phyloP scores from a whole-genome alignment of 1,140 invertebrate species.

The Papilio dardanus region DNA sequence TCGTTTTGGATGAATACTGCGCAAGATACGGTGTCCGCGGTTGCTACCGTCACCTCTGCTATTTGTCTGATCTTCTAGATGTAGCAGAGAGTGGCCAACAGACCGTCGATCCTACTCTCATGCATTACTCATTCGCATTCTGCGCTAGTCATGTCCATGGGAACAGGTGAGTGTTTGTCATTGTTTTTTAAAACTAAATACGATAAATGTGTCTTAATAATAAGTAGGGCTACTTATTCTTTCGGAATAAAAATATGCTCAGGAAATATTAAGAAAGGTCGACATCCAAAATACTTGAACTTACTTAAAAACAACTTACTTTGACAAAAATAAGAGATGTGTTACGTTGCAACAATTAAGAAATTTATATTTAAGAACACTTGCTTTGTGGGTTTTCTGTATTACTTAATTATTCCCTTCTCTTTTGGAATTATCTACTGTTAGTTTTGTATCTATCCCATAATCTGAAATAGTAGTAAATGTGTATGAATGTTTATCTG shows the following conservation, averaged over 20 bases:
- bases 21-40: slow-evolving; percentile 98
- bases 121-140: slow-evolving; percentile 99
- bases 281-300: too few species aligned
- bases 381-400: slow-evolving; percentile 4
- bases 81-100: slow-evolving; percentile 94
- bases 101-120: slow-evolving; percentile 98
- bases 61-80: slow-evolving; percentile 97
- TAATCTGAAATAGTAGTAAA: neutral
- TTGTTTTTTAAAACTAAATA: neutral
- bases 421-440: neutral
- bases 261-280: too few species aligned
- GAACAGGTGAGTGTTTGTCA: slow-evolving; percentile 87
- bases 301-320: too few species aligned
- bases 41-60: slow-evolving; percentile 97
- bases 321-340: too few species aligned
- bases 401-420: neutral
- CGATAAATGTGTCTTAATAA: neutral
- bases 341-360: too few species aligned
- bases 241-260: too few species aligned
- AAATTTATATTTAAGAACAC: too few species aligned
- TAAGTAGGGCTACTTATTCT: too few species aligned
- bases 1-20: slow-evolving; percentile 99
- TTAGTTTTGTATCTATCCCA: neutral
- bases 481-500: neutral
- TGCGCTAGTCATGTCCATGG: slow-evolving; percentile 99